Conservation (phyloP, 35 echinoderm and acorn worm species). For the Patiria miniata region DNA sequence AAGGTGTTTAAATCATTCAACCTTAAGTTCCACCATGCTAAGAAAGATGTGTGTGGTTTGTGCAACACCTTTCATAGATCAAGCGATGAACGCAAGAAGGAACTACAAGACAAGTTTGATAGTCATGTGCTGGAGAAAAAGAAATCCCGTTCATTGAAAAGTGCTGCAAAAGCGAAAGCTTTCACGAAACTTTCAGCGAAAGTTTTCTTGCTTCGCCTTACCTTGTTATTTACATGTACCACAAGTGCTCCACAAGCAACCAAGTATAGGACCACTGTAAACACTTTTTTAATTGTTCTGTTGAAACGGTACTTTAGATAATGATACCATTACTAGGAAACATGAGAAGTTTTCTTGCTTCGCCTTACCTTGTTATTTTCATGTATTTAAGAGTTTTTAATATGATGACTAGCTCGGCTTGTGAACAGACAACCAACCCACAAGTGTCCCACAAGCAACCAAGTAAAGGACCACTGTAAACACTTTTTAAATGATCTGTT, state of each 20-base stretch:
- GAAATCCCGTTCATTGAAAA: slow-evolving; percentile 36
- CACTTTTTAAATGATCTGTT: too few relatives aligned
- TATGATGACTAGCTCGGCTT: too few relatives aligned
- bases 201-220: slow-evolving; percentile 55
- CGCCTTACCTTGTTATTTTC: too few relatives aligned
- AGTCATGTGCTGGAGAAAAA: slow-evolving; percentile 44
- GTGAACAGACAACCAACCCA: too few relatives aligned
- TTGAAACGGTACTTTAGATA: slow-evolving; percentile 43
- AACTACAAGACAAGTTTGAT: slow-evolving; percentile 6
- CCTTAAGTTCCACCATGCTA: slow-evolving; percentile 33
- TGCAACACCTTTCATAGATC: slow-evolving; percentile 9
- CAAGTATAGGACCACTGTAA: too few relatives aligned
- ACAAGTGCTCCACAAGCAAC: slow-evolving; percentile 26
- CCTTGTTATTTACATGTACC: slow-evolving; percentile 74
- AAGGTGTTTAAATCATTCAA: too few relatives aligned
- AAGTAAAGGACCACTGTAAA: too few relatives aligned
- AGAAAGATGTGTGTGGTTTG: slow-evolving; percentile 30
- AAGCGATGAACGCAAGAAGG: not conserved
- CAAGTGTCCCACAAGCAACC: too few relatives aligned
- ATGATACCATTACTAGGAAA: slow-evolving; percentile 65
- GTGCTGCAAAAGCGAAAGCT: slow-evolving; percentile 16
- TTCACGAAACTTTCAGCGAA: not conserved
- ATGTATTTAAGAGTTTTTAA: too few relatives aligned
- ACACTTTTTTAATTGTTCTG: slow-evolving; percentile 74
- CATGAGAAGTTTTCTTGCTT: slow-evolving; percentile 44